phyloP scores from a whole-genome alignment of 2,797 vertebrate genomes.

The Spea hammondii region DNA sequence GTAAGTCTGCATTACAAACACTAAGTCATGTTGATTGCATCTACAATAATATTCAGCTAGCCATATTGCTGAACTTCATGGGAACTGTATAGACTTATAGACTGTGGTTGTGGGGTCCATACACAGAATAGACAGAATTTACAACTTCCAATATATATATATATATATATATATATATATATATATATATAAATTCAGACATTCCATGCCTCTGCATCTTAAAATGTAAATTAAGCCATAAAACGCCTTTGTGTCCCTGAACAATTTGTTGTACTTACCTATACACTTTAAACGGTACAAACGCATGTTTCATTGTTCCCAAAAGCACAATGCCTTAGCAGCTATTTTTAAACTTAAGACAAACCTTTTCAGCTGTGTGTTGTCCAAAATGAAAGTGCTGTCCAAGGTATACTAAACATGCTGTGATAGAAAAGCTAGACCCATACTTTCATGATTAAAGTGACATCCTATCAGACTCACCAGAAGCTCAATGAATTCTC shows the following conservation, averaged over 20 bases:
- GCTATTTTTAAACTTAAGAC: constrained; percentile 3
- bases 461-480: not conserved
- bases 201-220: not conserved
- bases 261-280: constrained; percentile 23
- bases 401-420: not conserved
- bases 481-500: no score
- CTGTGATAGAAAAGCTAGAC: constrained; percentile 1
- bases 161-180: no score
- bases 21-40: no score
- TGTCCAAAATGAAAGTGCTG: not conserved
- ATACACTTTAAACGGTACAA: not conserved
- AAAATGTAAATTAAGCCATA: constrained; percentile 11
- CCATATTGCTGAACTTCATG: no score
- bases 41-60: no score
- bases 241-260: constrained; percentile 4
- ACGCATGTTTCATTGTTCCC: not conserved
- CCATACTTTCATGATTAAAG: not conserved
- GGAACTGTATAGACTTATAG: no score
- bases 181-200: no score
- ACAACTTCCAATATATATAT: no score
- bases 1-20: no score
- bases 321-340: not conserved
- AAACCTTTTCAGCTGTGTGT: constrained; percentile 1
- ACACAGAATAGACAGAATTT: no score
- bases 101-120: no score